Evolutionary conservation across 2,113 vertebrate genomes (phyloP).

Genomic region (Malurus cyaneus): DNA sequence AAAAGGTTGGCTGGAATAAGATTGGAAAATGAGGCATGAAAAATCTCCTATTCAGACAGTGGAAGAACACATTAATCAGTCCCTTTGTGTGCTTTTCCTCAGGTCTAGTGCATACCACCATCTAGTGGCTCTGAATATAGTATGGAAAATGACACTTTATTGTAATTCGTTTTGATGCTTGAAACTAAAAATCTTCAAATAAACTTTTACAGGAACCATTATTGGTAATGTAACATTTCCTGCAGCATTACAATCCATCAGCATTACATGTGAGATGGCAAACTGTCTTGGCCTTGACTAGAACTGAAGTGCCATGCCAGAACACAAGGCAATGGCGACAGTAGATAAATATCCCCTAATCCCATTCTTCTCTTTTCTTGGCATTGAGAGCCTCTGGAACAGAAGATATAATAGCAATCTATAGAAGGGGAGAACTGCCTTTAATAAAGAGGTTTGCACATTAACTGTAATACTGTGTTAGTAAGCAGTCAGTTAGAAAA

Average conservation of each 20-base stretch:
- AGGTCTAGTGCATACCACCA: slow-evolving; percentile 35
- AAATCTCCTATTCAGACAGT: neutral
- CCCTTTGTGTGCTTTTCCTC: neutral
- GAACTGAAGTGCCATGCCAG: neutral
- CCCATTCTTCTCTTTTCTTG: neutral
- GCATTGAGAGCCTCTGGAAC: neutral
- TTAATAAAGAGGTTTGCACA: neutral
- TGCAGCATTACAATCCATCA: neutral
- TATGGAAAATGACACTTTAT: neutral
- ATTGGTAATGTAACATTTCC: neutral
- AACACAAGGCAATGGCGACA: neutral
- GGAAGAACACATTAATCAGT: neutral
- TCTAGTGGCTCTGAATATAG: slow-evolving; percentile 11
- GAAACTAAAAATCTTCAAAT: neutral
- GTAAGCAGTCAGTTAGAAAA: neutral
- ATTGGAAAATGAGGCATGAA: neutral
- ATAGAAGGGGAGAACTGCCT: neutral
- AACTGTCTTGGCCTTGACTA: neutral
- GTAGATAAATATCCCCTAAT: neutral
- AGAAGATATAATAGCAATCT: neutral
- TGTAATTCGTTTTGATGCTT: neutral
- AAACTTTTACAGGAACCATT: neutral
- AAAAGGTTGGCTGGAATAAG: neutral
- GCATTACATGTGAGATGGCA: neutral
- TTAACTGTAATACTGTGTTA: neutral